Evolutionary conservation across 2,888 invertebrate genomes (phyloP), one percentile per base, ranked within the genome.

Genomic region (Clitarchus hookeri): DNA sequence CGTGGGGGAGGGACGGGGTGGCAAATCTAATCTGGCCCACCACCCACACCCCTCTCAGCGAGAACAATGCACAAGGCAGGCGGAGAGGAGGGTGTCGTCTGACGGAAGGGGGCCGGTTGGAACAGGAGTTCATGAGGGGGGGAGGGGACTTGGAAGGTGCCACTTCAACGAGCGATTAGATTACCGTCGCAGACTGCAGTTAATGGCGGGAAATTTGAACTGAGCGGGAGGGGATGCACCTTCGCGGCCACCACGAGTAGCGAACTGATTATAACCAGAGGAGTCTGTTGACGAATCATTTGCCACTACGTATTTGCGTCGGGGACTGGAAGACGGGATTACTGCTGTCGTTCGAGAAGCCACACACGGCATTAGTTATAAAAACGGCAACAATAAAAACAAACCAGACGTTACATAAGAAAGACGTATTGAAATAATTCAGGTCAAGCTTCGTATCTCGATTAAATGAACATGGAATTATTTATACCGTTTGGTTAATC

Each of bases 11-110:
- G 27, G 19, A 23, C 16, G 27, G 82, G 82, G 36, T 13, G 82
- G 44, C 44, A 82, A 82, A 82, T 82, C 82, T 82, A 82, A 82
- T 82, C 82, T 82, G 36, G 82, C 82, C 27, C 82, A 82, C 82
- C 19, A 6, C 65, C 65, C 65, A n/a, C 65, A 2, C 65, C 65
- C 65, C n/a, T 65, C 65, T 65, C 19, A 6, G 2, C 13, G 65
- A 65, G 65, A 65, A 65, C 65, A 65, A 65, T 65, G 65, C 65
- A 48, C 48, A 65, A 23, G 23, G n/a, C 65, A 9, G 65, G 65
- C 65, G 65, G 65, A 65, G 65, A 11, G 19, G 65, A 65, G 65
- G 65, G 65, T 48, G 48, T 65, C 65, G 65, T n/a, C 65, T 65
- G 16, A 65, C 65, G 65, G 65, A 1, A 48, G 16, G 48, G 48